A percentile compares a stretch with the other conserved stretches of the same genome.
Evolutionary conservation across 2,113 vertebrate genomes (phyloP).

Genomic region (Phodopus roborovskii): DNA sequence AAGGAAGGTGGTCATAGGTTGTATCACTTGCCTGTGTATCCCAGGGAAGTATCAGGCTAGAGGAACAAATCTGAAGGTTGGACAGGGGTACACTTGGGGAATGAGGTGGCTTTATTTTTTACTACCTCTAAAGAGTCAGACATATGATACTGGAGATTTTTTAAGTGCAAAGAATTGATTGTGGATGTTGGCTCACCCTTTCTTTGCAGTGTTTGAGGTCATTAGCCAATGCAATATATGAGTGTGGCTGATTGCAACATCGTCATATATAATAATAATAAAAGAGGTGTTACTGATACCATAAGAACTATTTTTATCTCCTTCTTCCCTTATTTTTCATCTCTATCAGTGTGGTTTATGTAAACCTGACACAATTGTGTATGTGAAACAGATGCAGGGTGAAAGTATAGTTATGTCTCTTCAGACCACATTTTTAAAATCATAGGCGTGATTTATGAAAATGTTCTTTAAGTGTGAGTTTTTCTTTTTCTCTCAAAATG

Average conservation of each 20-base stretch:
- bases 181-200: conserved; percentile 55
- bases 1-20: background rate
- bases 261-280: conserved; percentile 82
- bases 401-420: conserved; percentile 84
- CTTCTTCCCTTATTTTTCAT: conserved; percentile 85
- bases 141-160: background rate
- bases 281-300: conserved; percentile 83
- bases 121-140: conserved; percentile 65
- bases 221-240: conserved; percentile 71
- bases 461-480: conserved; percentile 84
- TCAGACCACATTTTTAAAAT: conserved; percentile 87
- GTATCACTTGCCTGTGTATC: background rate
- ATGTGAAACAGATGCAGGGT: conserved; percentile 88
- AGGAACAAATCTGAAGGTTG: background rate
- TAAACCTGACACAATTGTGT: conserved; percentile 88
- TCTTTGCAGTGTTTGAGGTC: conserved; percentile 60
- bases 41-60: background rate
- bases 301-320: conserved; percentile 84
- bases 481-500: conserved; percentile 78
- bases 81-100: background rate
- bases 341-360: conserved; percentile 87
- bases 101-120: conserved; percentile 61
- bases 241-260: conserved; percentile 71
- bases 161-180: conserved; percentile 59
- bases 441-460: conserved; percentile 88